Percentiles rank a stretch among this genome's conserved stretches.
These are phyloP conservation scores for Girardinus metallicus DNA, from an alignment of 2,797 vertebrate species.

Conservation along the genomic window DNA sequence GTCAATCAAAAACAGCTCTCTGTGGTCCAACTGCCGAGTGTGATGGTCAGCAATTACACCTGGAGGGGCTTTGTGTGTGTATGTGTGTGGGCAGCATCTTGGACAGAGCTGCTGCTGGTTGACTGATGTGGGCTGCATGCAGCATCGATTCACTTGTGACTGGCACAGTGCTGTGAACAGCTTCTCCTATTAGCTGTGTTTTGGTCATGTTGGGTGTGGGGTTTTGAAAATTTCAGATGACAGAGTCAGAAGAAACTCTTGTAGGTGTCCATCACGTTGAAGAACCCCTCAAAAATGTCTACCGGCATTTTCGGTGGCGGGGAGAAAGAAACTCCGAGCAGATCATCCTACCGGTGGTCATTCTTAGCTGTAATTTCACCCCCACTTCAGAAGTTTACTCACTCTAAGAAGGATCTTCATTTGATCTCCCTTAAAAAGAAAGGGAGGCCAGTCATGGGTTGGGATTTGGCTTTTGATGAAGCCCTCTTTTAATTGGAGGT, in stretches of 20 bases:
- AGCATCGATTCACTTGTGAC: slow-evolving; percentile 44
- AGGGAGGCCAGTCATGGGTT: slow-evolving; percentile 37
- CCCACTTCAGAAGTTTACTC: slow-evolving; percentile 17
- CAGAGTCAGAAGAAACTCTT: not conserved
- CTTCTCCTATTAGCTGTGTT: not conserved
- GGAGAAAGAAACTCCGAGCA: not conserved
- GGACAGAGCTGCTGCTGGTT: slow-evolving; percentile 47
- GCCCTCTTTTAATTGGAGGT: slow-evolving; percentile 56
- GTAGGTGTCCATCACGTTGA: not conserved
- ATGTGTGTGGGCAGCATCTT: slow-evolving; percentile 15
- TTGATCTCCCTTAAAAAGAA: slow-evolving; percentile 39
- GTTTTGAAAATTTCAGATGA: not conserved
- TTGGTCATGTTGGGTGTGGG: not conserved
- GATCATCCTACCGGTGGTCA: slow-evolving; percentile 5
- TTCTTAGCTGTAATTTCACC: slow-evolving; percentile 18
- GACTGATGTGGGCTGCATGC: slow-evolving; percentile 57
- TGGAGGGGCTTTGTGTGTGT: slow-evolving; percentile 16
- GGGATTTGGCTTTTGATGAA: slow-evolving; percentile 49
- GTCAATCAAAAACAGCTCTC: slow-evolving; percentile 35
- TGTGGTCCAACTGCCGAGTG: slow-evolving; percentile 40
- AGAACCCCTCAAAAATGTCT: not conserved
- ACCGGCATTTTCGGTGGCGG: not conserved
- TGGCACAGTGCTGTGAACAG: slow-evolving; percentile 22
- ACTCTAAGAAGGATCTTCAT: slow-evolving; percentile 31
- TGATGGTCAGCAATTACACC: slow-evolving; percentile 56